These are phyloP conservation scores for Prolemur simus DNA, from an alignment of 2,113 vertebrate genomes.

Conservation along the genomic window DNA sequence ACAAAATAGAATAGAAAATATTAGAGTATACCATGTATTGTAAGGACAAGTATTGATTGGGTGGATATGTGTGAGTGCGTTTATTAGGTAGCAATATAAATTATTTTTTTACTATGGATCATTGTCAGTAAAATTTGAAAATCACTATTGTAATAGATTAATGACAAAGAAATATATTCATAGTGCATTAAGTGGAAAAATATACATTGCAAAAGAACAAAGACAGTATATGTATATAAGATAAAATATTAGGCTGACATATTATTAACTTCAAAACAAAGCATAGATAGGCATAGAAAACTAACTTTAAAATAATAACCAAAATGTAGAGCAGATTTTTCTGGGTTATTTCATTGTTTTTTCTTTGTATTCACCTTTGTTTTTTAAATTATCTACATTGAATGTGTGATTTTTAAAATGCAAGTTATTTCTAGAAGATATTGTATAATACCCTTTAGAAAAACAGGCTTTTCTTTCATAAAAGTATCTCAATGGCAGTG, in stretches of 20 bases:
- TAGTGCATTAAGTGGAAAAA: conserved; percentile 30
- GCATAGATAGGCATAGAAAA: conserved; percentile 20
- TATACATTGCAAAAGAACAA: background rate
- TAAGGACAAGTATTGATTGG: background rate
- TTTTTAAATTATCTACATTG: conserved; percentile 27
- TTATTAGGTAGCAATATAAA: background rate
- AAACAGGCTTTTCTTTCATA: conserved; percentile 47
- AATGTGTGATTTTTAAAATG: conserved; percentile 43
- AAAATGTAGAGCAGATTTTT: conserved; percentile 47
- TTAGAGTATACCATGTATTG: background rate
- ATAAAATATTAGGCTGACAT: conserved; percentile 48
- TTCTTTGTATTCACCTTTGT: conserved; percentile 25
- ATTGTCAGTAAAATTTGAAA: conserved; percentile 16
- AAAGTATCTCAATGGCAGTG: background rate
- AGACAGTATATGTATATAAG: background rate
- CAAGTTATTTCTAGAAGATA: conserved; percentile 46
- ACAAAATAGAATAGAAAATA: background rate
- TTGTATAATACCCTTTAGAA: conserved; percentile 37
- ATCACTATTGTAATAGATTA: conserved; percentile 11
- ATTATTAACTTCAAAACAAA: conserved; percentile 21
- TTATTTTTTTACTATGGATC: background rate
- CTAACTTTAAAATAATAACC: conserved; percentile 16
- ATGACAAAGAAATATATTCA: conserved; percentile 23
- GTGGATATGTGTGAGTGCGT: background rate
- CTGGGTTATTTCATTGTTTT: conserved; percentile 28